Base-by-base conservation (phyloP, 2,113 vertebrate species). In the Antigone vipio region DNA sequence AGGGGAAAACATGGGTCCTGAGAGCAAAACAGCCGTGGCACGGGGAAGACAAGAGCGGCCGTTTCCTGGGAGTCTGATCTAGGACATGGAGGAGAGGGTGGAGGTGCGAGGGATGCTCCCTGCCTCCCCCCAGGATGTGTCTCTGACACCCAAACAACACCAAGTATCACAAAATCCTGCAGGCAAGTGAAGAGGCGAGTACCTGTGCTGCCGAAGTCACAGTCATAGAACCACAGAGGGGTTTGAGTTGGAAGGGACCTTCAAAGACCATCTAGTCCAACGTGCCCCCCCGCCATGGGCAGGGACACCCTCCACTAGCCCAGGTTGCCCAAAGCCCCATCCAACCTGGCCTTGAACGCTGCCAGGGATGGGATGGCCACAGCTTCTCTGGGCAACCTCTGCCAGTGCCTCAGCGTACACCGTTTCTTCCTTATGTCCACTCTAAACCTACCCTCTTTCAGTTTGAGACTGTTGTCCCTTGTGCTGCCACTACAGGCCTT, bases 11-110 rank as follows among this genome's bases (percentile, higher is more conserved):
- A 14, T 0, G 5, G 32, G 24, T 32, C 62, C 50, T 12, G 49
- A 30, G 44, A 58, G 38, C 75, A 81, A 42, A 49, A 8, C 5
- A 23, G 2, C 9, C 1, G 2, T 0, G 1, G 7, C 19, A 38
- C 60, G 34, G 24, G 55, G n/a, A 69, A 63, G 40, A 18, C 17
- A 40, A 32, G 47, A 53, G 5, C 11, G 16, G 15, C 3, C 0
- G 2, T 24, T 77, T 45, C 42, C 34, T 0, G 2, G 34, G 3
- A 4, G 4, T 42, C 4, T 8, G 44, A 12, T 63, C 52, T 16
- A 2, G 1, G 2, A 22, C 35, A 14, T 2, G 16, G 52, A 27
- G 24, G 52, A 27, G 24, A 56, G 5, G 29, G 69, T 32, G 42
- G 42, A 83, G 47, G 24, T 15, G 30, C 38, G 52, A 50, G 45